Percentiles rank a stretch among this genome's conserved stretches.
phyloP scores from a whole-genome alignment of 2,888 invertebrate species.

The Meteorus colon region DNA sequence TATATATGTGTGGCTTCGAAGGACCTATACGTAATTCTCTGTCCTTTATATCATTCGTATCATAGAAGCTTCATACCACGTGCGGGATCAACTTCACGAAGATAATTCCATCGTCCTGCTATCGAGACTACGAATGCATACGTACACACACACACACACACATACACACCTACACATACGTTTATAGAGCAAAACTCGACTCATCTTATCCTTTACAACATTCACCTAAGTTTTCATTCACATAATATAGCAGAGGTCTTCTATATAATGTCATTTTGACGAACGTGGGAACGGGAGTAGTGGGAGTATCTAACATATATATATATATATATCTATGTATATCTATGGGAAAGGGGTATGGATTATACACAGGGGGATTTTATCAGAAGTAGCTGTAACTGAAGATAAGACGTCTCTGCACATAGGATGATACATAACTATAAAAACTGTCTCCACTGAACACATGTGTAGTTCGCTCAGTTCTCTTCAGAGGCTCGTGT shows the following conservation, averaged over 20 bases:
- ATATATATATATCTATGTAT: too few species aligned
- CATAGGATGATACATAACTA: constrained; percentile 69
- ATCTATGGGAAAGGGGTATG: constrained; percentile 25
- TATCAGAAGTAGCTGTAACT: constrained; percentile 63
- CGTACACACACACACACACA: constrained; percentile 2
- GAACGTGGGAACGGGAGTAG: background rate
- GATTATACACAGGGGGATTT: constrained; percentile 55
- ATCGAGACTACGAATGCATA: constrained; percentile 2
- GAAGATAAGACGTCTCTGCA: constrained; percentile 65
- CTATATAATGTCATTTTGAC: constrained; percentile 1
- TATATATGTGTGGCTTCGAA: background rate
- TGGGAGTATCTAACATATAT: background rate
- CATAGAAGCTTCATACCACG: constrained; percentile 10
- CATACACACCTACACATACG: background rate
- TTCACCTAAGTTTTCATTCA: background rate
- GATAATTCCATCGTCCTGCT: constrained; percentile 28
- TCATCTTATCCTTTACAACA: background rate
- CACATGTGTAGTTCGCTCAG: constrained; percentile 37
- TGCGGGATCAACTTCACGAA: constrained; percentile 26
- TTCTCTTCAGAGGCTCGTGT: constrained; percentile 35
- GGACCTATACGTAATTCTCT: background rate
- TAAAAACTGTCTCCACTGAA: constrained; percentile 64
- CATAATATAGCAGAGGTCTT: constrained; percentile 15
- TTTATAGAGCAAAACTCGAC: constrained; percentile 15
- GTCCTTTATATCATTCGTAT: constrained; percentile 26